Base-by-base conservation (phyloP, 2,113 vertebrate genomes). In the Leuciscus idus region DNA sequence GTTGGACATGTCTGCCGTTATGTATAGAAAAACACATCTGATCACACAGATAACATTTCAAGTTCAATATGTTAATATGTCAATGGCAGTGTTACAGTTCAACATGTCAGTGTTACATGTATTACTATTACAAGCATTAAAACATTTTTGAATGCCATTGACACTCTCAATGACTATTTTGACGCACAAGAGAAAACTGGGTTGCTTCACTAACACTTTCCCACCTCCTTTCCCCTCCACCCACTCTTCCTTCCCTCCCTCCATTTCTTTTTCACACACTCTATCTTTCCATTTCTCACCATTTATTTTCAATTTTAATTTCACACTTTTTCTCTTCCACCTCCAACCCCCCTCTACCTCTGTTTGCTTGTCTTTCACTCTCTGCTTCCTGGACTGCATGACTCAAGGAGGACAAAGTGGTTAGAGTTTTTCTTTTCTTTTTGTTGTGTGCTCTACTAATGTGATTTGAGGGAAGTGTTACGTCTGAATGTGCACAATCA, bases 331-430 rank as follows among this genome's bases (percentile, higher is more conserved):
- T 64, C 33, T 28, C 13, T 11, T 57, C 39, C 19, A 28, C 30
- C 81, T 39, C 36, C 93, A 94, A 89, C 88, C 87, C 13, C n/a
- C 57, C n/a, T 72, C 72, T 77, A 55, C 72, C 59, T 82, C 83
- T 88, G 36, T 88, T 75, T 86, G 75, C 72, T 74, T 94, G 93
- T 93, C 92, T 93, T 88, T 89, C 87, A 92, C 93, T 89, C 94
- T 94, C 95, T 97, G 98, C 97, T 97, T 96, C 96, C 96, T 94
- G 96, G 98, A 98, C 97, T 97, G 97, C 96, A 96, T 96, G 96
- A 95, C 95, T 95, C 96, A 97, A 99, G 97, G 98, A 99, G 97
- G 98, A 98, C 96, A 99, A 99, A 99, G 98, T 98, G 98, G 98
- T 99, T 98, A 99, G 98, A 97, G 97, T 96, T 94, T 94, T 92